phyloP scores from a whole-genome alignment of 2,797 vertebrate genomes.

The Scomberomorus guttatus region DNA sequence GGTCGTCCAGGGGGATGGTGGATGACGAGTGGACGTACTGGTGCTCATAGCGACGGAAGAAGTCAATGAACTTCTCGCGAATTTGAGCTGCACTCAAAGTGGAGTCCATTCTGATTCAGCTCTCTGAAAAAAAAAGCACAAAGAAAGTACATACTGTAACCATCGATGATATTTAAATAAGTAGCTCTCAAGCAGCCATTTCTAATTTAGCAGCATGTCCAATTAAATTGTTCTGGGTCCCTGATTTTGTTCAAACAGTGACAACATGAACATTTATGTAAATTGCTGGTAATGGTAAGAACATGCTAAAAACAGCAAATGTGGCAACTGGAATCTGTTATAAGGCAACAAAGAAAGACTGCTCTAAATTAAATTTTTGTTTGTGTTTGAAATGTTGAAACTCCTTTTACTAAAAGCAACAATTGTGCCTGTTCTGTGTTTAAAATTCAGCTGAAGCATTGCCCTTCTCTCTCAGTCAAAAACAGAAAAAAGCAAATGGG shows the following conservation, averaged over 20 bases:
- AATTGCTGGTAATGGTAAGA: neutral
- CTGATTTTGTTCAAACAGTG: neutral
- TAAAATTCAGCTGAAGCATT: neutral
- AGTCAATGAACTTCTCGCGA: conserved; percentile 95
- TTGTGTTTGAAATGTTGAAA: neutral
- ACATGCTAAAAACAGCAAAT: neutral
- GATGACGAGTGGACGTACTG: conserved; percentile 96
- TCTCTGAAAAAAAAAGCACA: conserved; percentile 43
- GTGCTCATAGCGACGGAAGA: conserved; percentile 91
- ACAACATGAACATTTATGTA: neutral
- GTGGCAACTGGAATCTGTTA: neutral
- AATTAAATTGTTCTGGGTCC: conserved; percentile 3
- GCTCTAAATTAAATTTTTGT: too few species aligned
- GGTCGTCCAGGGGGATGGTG: conserved; percentile 94
- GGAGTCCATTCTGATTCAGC: conserved; percentile 88
- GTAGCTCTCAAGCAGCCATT: neutral
- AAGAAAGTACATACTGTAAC: neutral
- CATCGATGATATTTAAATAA: neutral
- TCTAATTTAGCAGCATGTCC: neutral
- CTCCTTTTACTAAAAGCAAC: neutral
- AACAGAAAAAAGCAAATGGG: neutral
- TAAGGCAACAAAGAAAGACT: neutral
- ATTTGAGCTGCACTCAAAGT: conserved; percentile 91
- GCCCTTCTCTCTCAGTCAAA: neutral
- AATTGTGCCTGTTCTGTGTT: neutral